Evolutionary conservation across 1,140 invertebrate species (phyloP), one percentile per base, ranked within the genome.

Genomic region (Drosophila sechellia): DNA sequence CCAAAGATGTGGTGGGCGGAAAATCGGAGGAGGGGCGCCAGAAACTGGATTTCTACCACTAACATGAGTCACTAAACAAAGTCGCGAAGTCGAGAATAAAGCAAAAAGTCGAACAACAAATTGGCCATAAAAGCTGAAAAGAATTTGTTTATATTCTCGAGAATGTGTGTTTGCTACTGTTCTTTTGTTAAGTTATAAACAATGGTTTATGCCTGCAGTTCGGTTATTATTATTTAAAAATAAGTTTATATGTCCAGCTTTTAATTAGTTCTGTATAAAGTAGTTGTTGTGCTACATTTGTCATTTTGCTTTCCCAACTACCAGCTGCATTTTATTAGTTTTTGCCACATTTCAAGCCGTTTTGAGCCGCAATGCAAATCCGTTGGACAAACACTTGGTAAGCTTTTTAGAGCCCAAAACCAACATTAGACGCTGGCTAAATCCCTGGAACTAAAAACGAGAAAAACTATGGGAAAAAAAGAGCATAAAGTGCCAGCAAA

Each of bases 341-440:
- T 46, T 12, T 57, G 43, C 17, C 31, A 12, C 25, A 39, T 53
- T 17, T 22, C 25, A 22, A 34, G 1, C 22, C 35, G 17, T n/a
- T n/a, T n/a, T n/a, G n/a, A n/a, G n/a, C n/a, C n/a, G n/a, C n/a
- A n/a, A n/a, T 48, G 58, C 46, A 80, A 65, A 85, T 66, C 64
- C 57, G n/a, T 22, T 46, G 71, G 42, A 34, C 81, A 79, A 80
- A 76, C 57, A 76, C 58, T 66, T 76, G 56, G 45, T 34, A 39
- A 40, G 69, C 53, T 55, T 58, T 57, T 46, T 35, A 17, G 35
- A 78, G 75, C 59, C 65, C 54, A 46, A 79, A 75, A 68, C 75
- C 66, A 50, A 39, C 40, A 56, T 13, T 53, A 39, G 59, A 52
- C 40, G 63, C 72, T 65, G 59, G 56, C 45, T 11, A 59, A 40